Percentiles rank a stretch among this genome's conserved stretches.
Evolutionary conservation across 2,888 invertebrate genomes (phyloP).

Genomic region (Epinotia ramella): DNA sequence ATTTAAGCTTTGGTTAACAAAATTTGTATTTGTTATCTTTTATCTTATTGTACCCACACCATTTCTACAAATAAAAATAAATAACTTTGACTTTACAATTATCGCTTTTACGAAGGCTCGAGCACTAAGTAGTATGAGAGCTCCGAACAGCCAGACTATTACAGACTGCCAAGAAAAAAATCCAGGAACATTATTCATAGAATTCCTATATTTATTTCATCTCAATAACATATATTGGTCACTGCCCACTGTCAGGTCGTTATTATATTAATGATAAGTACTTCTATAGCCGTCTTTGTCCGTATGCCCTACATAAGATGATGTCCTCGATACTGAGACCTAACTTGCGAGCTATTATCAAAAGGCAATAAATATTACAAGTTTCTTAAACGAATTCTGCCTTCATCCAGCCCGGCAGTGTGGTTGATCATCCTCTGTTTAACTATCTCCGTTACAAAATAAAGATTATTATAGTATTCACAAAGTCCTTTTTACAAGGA

Average conservation of each 20-base stretch:
- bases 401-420: not conserved
- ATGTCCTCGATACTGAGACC: not conserved
- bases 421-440: conserved; percentile 14
- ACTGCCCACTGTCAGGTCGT: conserved; percentile 1
- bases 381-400: not conserved
- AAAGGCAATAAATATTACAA: not conserved
- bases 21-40: no score
- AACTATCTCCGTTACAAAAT: not conserved
- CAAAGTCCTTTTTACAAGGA: not conserved
- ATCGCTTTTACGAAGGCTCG: not conserved
- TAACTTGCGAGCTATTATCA: not conserved
- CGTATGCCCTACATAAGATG: not conserved
- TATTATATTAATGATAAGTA: conserved; percentile 1
- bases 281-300: not conserved
- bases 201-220: not conserved
- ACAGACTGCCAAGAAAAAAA: not conserved
- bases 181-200: not conserved
- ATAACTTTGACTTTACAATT: no score
- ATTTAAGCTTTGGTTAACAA: no score
- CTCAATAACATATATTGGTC: conserved; percentile 7
- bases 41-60: no score
- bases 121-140: not conserved
- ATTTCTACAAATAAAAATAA: no score
- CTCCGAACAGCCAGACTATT: not conserved
- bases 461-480: not conserved